Evolutionary conservation across 2,797 vertebrate species (phyloP), one percentile per base, ranked within the genome.

Genomic region (Sylvia borin): DNA sequence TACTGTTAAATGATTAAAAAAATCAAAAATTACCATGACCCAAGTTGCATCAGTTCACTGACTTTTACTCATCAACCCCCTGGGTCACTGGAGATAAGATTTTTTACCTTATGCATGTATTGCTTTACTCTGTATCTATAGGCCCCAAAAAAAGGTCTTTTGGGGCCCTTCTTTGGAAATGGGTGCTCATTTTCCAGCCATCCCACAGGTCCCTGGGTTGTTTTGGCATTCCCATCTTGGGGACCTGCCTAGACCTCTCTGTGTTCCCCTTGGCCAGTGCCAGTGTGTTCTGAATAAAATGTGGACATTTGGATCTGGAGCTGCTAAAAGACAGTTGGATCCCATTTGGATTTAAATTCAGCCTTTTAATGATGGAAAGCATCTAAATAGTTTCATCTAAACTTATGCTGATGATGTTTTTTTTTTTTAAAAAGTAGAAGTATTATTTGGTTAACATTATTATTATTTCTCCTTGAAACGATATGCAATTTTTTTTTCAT

Each of bases 201-300:
- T 9, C 16, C 16, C 4, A 0, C 25, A 53, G 7, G 3, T 77
- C 8, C 24, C 9, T 62, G 24, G 16, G 1, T 54, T 34, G 14
- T 73, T 68, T 14, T 43, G 57, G 7, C 21, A 31, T 55, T 75
- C 31, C 22, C 13, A 10, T 13, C 13, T 1, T 18, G 20, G 4
- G 25, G 5, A 24, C 7, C 5, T 42, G 45, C 10, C 29, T 58
- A 27, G 26, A 72, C 14, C 16, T 24, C 16, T 58, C 66, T 51
- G 10, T 15, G 3, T 42, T 81, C 25, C 42, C 31, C 5, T 5
- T 38, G 31, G 17, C 31, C 36, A 75, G 27, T 27, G 27, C 15
- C 54, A 43, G 8, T 20, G 38, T 64, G 20, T 11, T 78, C 45
- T 40, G 34, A 65, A 22, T 17, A 20, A 36, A 6, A 27, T 0